A percentile compares a stretch with the other conserved stretches of the same genome.
Conservation (phyloP, 2,888 invertebrate genomes). For the Lepidocyrtoides sp. region DNA sequence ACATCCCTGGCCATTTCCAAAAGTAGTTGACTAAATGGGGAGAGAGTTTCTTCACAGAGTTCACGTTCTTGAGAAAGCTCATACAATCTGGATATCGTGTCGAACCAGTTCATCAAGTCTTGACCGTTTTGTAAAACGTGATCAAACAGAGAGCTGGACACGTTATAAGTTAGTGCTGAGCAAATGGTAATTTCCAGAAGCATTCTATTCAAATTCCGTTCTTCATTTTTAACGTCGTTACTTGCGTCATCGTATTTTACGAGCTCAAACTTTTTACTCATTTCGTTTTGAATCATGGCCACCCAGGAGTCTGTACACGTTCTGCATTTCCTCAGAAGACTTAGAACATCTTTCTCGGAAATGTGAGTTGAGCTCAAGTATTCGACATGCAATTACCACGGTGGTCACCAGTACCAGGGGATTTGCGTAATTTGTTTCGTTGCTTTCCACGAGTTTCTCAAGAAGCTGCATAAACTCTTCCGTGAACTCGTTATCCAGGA, state of each 20-base stretch:
- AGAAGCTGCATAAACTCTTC: conserved; percentile 52
- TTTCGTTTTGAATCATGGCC: conserved; percentile 41
- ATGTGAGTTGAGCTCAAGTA: conserved; percentile 57
- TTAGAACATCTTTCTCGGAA: conserved; percentile 6
- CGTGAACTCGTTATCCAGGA: conserved; percentile 39
- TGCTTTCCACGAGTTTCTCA: conserved; percentile 39
- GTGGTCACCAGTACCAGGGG: conserved; percentile 43
- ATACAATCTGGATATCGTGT: not conserved
- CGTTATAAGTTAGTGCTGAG: conserved; percentile 50
- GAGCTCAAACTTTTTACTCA: not conserved
- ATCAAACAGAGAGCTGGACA: not conserved
- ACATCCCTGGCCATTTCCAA: conserved; percentile 24
- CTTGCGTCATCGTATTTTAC: not conserved
- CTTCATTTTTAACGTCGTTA: not conserved
- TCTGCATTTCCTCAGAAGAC: conserved; percentile 59
- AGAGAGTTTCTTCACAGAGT: not conserved
- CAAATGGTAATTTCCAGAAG: conserved; percentile 45
- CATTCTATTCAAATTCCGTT: not conserved
- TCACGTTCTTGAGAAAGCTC: not conserved
- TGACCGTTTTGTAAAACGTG: conserved; percentile 24
- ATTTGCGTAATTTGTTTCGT: conserved; percentile 63
- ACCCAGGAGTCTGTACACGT: conserved; percentile 29
- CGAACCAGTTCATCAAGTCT: conserved; percentile 56
- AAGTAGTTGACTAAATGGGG: conserved; percentile 27
- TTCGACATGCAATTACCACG: conserved; percentile 42